Percentiles rank a stretch among this genome's conserved stretches.
phyloP scores from a whole-genome alignment of 2,888 invertebrate genomes.

The Therioaphis trifolii region DNA sequence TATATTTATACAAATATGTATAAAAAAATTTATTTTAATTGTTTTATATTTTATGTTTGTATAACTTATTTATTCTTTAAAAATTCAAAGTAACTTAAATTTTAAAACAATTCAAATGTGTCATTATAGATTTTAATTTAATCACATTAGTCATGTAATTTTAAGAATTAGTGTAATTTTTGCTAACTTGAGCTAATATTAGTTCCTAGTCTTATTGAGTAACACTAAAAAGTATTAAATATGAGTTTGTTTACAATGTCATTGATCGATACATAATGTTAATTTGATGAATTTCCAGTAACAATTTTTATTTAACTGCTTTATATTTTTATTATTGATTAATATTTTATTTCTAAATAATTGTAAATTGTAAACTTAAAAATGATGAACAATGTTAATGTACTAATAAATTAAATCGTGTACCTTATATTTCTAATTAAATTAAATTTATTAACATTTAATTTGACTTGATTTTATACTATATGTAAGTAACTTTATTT shows the following conservation, averaged over 20 bases:
- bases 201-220: slow-evolving; percentile 50
- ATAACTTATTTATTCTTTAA: neutral
- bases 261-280: slow-evolving; percentile 10
- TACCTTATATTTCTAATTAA: neutral
- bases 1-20: slow-evolving; percentile 2
- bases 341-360: slow-evolving; percentile 25
- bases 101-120: slow-evolving; percentile 8
- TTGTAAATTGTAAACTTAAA: neutral
- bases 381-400: neutral
- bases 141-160: slow-evolving; percentile 37
- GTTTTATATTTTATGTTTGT: slow-evolving; percentile 25
- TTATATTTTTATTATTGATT: neutral
- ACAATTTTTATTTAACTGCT: slow-evolving; percentile 2
- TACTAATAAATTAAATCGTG: slow-evolving; percentile 6
- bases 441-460: neutral
- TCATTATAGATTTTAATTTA: slow-evolving; percentile 32
- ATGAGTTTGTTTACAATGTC: neutral
- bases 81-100: neutral
- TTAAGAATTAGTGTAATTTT: slow-evolving; percentile 28
- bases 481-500: no score
- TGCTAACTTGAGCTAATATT: slow-evolving; percentile 43
- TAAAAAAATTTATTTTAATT: slow-evolving; percentile 10
- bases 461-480: no score
- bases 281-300: neutral
- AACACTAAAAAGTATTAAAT: neutral